Evolutionary conservation across 2,797 vertebrate genomes (phyloP).

Genomic region (Chloroceryle inda): DNA sequence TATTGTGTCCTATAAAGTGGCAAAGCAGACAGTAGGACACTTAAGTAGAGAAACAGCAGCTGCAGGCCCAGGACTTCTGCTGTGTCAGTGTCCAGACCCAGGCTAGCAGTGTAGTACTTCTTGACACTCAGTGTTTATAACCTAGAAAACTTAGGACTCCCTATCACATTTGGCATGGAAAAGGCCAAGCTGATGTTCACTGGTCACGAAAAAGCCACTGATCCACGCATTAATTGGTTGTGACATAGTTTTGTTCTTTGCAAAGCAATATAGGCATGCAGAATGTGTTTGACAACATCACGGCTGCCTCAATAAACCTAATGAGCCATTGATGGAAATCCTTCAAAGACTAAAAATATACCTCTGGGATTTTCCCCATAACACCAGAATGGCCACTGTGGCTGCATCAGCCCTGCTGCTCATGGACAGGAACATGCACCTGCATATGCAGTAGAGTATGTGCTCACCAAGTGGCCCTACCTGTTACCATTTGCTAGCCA

Average conservation of each 20-base stretch:
- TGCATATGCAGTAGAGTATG: not conserved
- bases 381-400: not conserved
- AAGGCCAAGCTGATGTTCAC: not conserved
- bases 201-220: not conserved
- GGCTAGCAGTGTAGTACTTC: not conserved
- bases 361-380: not conserved
- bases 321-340: not conserved
- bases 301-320: not conserved
- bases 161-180: not conserved
- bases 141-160: not conserved
- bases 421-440: not conserved
- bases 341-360: not conserved
- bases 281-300: not conserved
- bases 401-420: not conserved
- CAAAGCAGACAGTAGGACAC: not conserved
- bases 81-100: not conserved
- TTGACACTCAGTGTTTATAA: not conserved
- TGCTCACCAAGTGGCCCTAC: not conserved
- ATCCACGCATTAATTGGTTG: not conserved
- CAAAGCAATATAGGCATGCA: not conserved
- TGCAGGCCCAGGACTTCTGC: not conserved
- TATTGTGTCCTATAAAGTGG: not conserved
- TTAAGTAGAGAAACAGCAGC: not conserved
- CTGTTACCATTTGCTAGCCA: not conserved
- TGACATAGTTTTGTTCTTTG: not conserved